phyloP scores from a whole-genome alignment of 1,140 invertebrate genomes.

The Frieseomelitta varia region DNA sequence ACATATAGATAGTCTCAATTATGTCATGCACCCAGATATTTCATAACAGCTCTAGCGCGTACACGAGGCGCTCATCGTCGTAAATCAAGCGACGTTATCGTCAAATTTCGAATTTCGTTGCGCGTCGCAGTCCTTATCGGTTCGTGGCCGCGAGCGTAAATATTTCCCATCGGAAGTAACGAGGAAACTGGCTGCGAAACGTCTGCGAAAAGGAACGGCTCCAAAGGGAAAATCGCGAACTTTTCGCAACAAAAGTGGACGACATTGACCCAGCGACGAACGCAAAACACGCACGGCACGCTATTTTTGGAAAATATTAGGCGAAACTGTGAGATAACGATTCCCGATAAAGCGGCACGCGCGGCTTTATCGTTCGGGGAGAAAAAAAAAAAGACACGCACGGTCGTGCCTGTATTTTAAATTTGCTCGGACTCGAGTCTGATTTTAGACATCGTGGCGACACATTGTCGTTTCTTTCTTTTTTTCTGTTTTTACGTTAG shows the following conservation, averaged over 20 bases:
- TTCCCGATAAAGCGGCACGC: background rate
- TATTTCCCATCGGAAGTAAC: conserved; percentile 32
- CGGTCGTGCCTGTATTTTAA: background rate
- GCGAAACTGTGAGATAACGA: background rate
- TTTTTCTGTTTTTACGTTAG: too few species aligned
- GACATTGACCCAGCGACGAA: background rate
- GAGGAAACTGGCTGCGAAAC: conserved; percentile 3
- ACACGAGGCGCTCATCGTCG: background rate
- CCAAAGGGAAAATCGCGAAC: background rate
- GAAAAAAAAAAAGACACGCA: background rate
- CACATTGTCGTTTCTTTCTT: background rate
- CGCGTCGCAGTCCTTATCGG: conserved; percentile 30
- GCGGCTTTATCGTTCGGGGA: background rate
- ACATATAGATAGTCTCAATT: too few species aligned
- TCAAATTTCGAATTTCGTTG: conserved; percentile 12
- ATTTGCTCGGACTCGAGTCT: background rate
- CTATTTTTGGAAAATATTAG: background rate
- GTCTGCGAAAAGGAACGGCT: too few species aligned
- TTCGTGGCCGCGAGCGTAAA: conserved; percentile 38
- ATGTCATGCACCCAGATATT: too few species aligned
- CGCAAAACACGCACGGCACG: too few species aligned
- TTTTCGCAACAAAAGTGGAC: background rate
- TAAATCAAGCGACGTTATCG: conserved; percentile 49
- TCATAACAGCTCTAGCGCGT: too few species aligned
- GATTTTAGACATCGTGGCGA: background rate